Evolutionary conservation across 2,797 vertebrate species (phyloP).

Genomic region (Chiloscyllium punctatum): DNA sequence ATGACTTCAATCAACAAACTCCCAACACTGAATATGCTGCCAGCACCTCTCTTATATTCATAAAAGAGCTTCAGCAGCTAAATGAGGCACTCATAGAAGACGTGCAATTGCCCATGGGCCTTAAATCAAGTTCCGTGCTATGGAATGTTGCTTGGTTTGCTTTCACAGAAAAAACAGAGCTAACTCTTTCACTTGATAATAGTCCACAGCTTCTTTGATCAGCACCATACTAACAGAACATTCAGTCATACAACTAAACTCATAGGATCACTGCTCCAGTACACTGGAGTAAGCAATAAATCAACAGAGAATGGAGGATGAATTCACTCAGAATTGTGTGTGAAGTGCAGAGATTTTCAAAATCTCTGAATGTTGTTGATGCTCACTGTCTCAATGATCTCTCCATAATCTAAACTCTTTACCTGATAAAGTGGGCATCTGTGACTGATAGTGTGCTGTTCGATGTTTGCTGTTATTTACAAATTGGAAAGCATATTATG

Average conservation of each 20-base stretch:
- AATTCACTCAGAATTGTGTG: background rate
- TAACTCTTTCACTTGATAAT: background rate
- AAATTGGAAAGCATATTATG: background rate
- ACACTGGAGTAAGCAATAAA: background rate
- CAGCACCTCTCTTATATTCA: background rate
- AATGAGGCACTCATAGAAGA: background rate
- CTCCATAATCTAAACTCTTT: background rate
- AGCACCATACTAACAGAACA: background rate
- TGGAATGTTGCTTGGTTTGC: too few species aligned
- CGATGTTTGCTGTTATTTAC: background rate
- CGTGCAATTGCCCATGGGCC: background rate
- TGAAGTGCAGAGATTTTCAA: background rate
- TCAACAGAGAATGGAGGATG: background rate
- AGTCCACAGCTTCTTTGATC: background rate
- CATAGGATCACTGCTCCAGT: background rate
- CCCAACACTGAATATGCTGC: background rate
- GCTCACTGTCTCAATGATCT: background rate
- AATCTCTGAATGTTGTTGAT: background rate
- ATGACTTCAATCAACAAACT: background rate
- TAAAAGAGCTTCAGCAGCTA: background rate
- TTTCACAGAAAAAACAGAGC: background rate
- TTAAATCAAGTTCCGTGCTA: background rate
- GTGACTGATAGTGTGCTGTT: background rate
- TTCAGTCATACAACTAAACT: background rate
- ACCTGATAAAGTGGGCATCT: background rate